Percentiles rank a stretch among this genome's conserved stretches.
Conservation (phyloP, 1,140 invertebrate species). For the Penaeus japonicus region DNA sequence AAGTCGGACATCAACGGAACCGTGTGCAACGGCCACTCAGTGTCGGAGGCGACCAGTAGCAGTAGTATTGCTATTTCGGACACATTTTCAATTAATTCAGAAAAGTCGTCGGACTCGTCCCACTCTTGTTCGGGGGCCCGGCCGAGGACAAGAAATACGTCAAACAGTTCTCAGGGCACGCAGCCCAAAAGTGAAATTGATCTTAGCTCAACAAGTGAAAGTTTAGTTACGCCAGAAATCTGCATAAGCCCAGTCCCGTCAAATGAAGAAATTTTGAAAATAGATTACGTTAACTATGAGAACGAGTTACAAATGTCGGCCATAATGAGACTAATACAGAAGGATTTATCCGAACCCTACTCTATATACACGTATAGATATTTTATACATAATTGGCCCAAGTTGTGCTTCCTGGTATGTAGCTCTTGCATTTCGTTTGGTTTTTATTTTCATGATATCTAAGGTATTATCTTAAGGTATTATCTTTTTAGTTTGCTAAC, state of each 20-base stretch:
- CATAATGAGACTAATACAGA: slow-evolving; percentile 98
- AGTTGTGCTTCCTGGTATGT: slow-evolving; percentile 94
- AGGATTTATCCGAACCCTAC: slow-evolving; percentile 99
- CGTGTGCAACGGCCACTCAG: slow-evolving; percentile 57
- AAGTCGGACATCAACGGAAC: slow-evolving; percentile 45
- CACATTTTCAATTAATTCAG: slow-evolving; percentile 56
- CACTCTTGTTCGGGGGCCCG: slow-evolving; percentile 56
- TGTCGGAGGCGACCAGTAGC: slow-evolving; percentile 54
- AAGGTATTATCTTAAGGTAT: too few species aligned
- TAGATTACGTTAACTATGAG: slow-evolving; percentile 80
- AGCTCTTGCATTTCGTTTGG: neutral
- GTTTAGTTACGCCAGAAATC: slow-evolving; percentile 53
- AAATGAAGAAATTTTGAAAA: slow-evolving; percentile 44
- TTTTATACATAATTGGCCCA: slow-evolving; percentile 99
- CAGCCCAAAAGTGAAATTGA: slow-evolving; percentile 54
- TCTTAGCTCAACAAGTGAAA: slow-evolving; percentile 54
- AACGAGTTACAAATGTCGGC: slow-evolving; percentile 91
- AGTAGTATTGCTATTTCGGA: slow-evolving; percentile 57
- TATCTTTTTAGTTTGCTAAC: neutral
- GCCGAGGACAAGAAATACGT: slow-evolving; percentile 58
- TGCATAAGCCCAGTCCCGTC: slow-evolving; percentile 53
- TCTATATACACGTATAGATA: slow-evolving; percentile 99
- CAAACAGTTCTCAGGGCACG: slow-evolving; percentile 57
- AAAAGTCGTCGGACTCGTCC: slow-evolving; percentile 53
- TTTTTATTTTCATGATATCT: too few species aligned